Evolutionary conservation across 1,140 invertebrate genomes (phyloP).

Genomic region (Xylocopa sonorina): DNA sequence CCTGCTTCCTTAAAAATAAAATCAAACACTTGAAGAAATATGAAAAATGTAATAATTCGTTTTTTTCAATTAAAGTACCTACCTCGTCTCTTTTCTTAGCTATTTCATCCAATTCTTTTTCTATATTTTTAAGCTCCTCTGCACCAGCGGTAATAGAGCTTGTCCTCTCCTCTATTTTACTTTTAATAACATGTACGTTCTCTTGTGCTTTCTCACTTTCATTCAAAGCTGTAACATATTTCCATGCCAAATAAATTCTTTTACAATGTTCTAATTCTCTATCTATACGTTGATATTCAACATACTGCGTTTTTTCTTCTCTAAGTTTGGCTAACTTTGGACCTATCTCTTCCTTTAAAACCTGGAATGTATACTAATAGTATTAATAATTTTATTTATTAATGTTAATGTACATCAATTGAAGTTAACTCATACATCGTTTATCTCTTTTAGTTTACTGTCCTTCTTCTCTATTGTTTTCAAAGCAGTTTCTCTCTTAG

Average conservation of each 20-base stretch:
- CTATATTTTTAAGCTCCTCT: slow-evolving; percentile 83
- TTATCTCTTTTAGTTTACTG: slow-evolving; percentile 93
- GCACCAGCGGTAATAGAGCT: slow-evolving; percentile 83
- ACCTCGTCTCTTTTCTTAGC: slow-evolving; percentile 84
- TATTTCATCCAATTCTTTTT: slow-evolving; percentile 82
- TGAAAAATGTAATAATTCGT: background rate
- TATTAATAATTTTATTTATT: too few species aligned
- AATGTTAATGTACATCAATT: too few species aligned
- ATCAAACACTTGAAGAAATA: slow-evolving; percentile 25
- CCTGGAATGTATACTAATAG: slow-evolving; percentile 80
- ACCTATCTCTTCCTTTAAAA: slow-evolving; percentile 93
- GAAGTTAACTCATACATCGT: slow-evolving; percentile 84
- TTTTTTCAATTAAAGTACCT: slow-evolving; percentile 61
- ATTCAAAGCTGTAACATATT: slow-evolving; percentile 84
- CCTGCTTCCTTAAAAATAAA: slow-evolving; percentile 54
- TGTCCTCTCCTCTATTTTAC: slow-evolving; percentile 82
- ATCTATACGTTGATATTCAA: slow-evolving; percentile 94
- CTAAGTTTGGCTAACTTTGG: slow-evolving; percentile 94
- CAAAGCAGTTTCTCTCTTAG: slow-evolving; percentile 93
- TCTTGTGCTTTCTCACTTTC: slow-evolving; percentile 82
- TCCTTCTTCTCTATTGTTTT: slow-evolving; percentile 98
- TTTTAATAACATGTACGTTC: slow-evolving; percentile 82
- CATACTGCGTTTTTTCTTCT: slow-evolving; percentile 91
- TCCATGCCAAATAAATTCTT: slow-evolving; percentile 90
- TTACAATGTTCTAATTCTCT: slow-evolving; percentile 93